Conservation (phyloP, 2,797 vertebrate species). For the Ptychadena robeensis region DNA sequence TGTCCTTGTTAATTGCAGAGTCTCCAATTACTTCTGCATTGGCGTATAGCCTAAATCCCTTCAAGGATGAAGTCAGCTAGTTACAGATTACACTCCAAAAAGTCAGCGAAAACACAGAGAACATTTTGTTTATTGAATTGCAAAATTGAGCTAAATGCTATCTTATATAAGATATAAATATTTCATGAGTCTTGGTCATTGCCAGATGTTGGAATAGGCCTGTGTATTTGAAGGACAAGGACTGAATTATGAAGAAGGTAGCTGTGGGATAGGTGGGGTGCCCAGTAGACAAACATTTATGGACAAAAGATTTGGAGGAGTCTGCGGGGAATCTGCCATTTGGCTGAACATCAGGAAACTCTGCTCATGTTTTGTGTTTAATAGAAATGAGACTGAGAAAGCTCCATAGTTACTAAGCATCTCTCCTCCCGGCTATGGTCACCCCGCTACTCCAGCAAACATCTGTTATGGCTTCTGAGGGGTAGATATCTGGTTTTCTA, state of each 20-base stretch:
- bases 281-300: constrained; percentile 13
- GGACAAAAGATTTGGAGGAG: constrained; percentile 9
- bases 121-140: constrained; percentile 24
- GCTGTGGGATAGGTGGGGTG: constrained; percentile 26
- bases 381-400: constrained; percentile 8
- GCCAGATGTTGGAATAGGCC: constrained; percentile 19
- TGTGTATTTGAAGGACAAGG: neutral
- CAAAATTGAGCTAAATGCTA: neutral
- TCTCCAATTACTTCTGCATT: neutral
- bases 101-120: constrained; percentile 5
- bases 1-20: neutral
- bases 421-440: constrained; percentile 7
- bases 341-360: constrained; percentile 53
- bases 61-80: neutral
- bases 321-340: constrained; percentile 28
- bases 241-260: neutral
- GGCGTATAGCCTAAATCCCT: neutral
- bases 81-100: neutral
- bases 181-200: constrained; percentile 10
- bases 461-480: neutral
- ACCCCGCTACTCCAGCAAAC: neutral
- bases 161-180: constrained; percentile 14
- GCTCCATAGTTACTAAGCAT: constrained; percentile 8
- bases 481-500: neutral
- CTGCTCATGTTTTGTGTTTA: constrained; percentile 44